A percentile compares a stretch with the other conserved stretches of the same genome.
Evolutionary conservation across 2,888 invertebrate species (phyloP).

Genomic region (Zelleria hepariella): DNA sequence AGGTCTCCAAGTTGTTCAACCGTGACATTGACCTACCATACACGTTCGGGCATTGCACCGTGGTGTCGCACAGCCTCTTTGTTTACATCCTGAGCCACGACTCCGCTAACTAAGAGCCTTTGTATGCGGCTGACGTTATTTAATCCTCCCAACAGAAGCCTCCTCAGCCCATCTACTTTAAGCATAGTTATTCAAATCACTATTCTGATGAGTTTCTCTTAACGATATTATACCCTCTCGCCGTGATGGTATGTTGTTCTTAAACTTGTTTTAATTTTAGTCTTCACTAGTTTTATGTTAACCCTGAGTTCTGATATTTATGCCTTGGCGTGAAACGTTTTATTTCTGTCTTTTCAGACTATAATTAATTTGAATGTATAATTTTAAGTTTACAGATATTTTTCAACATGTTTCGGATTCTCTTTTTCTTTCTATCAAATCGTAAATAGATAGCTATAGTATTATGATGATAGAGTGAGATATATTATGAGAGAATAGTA

Average conservation of each 20-base stretch:
- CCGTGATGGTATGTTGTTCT: neutral
- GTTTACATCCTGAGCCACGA: constrained; percentile 58
- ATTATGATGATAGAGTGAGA: too few species aligned
- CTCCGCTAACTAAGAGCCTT: constrained; percentile 15
- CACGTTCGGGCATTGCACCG: constrained; percentile 66
- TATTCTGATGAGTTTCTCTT: neutral
- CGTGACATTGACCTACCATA: constrained; percentile 69
- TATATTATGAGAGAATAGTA: too few species aligned
- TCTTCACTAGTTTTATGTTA: neutral
- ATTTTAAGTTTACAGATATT: too few species aligned
- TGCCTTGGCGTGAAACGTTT: neutral
- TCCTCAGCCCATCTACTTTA: neutral
- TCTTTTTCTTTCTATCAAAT: too few species aligned
- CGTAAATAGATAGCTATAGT: too few species aligned
- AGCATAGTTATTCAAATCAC: neutral
- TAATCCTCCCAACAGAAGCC: neutral
- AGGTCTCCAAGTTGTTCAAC: constrained; percentile 46
- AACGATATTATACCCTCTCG: neutral
- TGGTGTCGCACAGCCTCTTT: constrained; percentile 65
- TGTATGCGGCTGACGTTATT: neutral
- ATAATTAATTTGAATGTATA: too few species aligned
- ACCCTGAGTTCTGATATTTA: neutral
- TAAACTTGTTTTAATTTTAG: neutral
- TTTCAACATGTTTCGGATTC: too few species aligned
- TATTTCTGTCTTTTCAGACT: neutral